Base-by-base conservation (phyloP, 2,888 invertebrate species). In the Pteria penguin region DNA sequence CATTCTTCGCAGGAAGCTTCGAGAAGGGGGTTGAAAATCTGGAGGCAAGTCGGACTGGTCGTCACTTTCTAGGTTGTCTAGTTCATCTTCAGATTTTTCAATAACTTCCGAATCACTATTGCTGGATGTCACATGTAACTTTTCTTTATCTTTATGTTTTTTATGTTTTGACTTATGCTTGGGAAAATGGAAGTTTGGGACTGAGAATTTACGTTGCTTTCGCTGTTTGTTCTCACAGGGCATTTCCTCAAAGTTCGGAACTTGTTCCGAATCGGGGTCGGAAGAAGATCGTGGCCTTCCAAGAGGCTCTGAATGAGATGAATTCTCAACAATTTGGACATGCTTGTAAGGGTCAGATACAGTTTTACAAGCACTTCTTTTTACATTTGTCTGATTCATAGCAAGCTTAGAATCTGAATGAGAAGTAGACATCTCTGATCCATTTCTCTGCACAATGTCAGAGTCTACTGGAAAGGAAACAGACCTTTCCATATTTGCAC, bases 1-100 rank as follows among this genome's bases (percentile, higher is more conserved):
- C 83, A 89, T 87, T 58, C 85, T 74, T 58, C 81, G 67, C 75
- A 87, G 76, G 80, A 87, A 79, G 66, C 84, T 78, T 69, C 79
- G 58, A 2, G 36, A 24, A 8, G 75, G 69, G 18, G 63, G 75
- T 4, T 67, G 61, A 22, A 67, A 67, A 14, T 70, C 70, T 0
- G 54, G 22, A 24, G 66, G 62, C 0, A 55, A 63, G 2, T 77
- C 72, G 5, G 65, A 63, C 8, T 58, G 65, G 2, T 75, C 75
- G 45, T 69, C 69, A n/a, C 63, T 73, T 8, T 83, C 81, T 14
- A 76, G 76, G 45, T 67, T 77, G 22, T 80, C 80, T 24, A 75
- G 72, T 29, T 76, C 76, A 14, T 63, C 67, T 14, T 62, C 63
- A 11, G 61, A 32, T 65, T 72, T 61, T n/a, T 36, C 61, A 32